Percentiles rank a stretch among this genome's conserved stretches.
Evolutionary conservation across 2,113 vertebrate genomes (phyloP).

Genomic region (Galeopterus variegatus): DNA sequence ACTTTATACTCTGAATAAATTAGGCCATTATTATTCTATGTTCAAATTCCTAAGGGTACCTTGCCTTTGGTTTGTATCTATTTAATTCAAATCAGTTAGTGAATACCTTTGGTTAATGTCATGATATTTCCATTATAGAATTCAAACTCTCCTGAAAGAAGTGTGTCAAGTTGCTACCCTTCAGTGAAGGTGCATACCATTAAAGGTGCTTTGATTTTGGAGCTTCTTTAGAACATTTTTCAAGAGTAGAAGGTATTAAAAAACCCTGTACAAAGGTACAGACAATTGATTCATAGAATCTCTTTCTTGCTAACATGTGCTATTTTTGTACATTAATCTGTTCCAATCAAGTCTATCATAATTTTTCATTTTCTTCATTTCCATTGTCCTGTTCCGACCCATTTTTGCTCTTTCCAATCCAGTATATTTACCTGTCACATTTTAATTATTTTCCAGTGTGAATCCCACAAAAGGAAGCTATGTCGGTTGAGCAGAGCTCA

Average conservation of each 20-base stretch:
- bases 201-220: conserved; percentile 63
- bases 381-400: neutral
- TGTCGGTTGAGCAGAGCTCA: conserved; percentile 49
- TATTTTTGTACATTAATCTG: conserved; percentile 31
- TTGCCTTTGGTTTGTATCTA: conserved; percentile 82
- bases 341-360: conserved; percentile 50
- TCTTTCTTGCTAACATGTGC: conserved; percentile 22
- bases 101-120: conserved; percentile 84
- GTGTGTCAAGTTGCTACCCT: conserved; percentile 74
- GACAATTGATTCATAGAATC: conserved; percentile 46
- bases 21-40: conserved; percentile 83
- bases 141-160: conserved; percentile 82
- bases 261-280: neutral
- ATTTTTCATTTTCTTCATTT: conserved; percentile 59
- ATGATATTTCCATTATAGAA: conserved; percentile 86
- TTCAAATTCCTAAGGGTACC: conserved; percentile 84
- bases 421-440: conserved; percentile 57
- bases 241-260: neutral
- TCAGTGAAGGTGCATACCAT: conserved; percentile 24
- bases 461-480: conserved; percentile 30
- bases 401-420: neutral
- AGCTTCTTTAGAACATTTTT: conserved; percentile 34
- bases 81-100: conserved; percentile 85
- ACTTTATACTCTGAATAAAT: conserved; percentile 85
- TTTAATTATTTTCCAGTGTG: conserved; percentile 65